A percentile compares a stretch with the other conserved stretches of the same genome.
Conservation (phyloP, 2,888 invertebrate genomes). For the Taphrorychus bicolor region DNA sequence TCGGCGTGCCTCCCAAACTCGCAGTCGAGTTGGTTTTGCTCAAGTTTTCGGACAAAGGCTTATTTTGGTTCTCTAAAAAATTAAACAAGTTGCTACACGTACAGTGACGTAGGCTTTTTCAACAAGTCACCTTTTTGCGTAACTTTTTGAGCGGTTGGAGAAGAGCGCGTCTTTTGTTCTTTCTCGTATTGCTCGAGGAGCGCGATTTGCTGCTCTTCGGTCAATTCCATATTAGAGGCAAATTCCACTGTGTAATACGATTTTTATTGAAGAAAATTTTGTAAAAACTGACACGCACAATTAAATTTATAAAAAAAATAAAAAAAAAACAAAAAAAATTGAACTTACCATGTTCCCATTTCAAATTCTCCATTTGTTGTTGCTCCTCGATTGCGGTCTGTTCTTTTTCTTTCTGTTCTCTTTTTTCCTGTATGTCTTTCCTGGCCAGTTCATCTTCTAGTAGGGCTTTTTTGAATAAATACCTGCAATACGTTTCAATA, state of each 20-base stretch:
- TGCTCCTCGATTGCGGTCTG: slow-evolving; percentile 37
- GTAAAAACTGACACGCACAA: too few relatives aligned
- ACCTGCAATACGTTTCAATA: slow-evolving; percentile 59
- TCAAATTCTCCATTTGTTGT: slow-evolving; percentile 59
- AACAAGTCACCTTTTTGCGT: not conserved
- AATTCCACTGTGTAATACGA: slow-evolving; percentile 64
- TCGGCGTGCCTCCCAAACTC: slow-evolving; percentile 51
- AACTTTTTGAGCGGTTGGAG: slow-evolving; percentile 25
- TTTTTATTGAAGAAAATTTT: not conserved
- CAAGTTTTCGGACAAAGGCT: slow-evolving; percentile 33
- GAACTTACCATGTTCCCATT: slow-evolving; percentile 61
- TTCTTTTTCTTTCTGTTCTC: slow-evolving; percentile 59
- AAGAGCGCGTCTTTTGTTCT: slow-evolving; percentile 57
- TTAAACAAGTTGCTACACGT: too few relatives aligned
- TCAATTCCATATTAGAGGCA: slow-evolving; percentile 69
- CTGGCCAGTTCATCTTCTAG: slow-evolving; percentile 77
- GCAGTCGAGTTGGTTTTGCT: slow-evolving; percentile 50
- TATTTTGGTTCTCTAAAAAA: too few relatives aligned
- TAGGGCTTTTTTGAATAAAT: slow-evolving; percentile 82
- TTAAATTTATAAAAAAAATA: not conserved
- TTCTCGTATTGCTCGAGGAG: slow-evolving; percentile 73
- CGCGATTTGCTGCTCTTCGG: slow-evolving; percentile 74
- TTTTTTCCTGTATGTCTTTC: slow-evolving; percentile 66
- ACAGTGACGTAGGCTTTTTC: too few relatives aligned
- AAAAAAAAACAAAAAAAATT: too few relatives aligned